phyloP scores from a whole-genome alignment of 2,797 vertebrate species.

The Synanceia verrucosa region DNA sequence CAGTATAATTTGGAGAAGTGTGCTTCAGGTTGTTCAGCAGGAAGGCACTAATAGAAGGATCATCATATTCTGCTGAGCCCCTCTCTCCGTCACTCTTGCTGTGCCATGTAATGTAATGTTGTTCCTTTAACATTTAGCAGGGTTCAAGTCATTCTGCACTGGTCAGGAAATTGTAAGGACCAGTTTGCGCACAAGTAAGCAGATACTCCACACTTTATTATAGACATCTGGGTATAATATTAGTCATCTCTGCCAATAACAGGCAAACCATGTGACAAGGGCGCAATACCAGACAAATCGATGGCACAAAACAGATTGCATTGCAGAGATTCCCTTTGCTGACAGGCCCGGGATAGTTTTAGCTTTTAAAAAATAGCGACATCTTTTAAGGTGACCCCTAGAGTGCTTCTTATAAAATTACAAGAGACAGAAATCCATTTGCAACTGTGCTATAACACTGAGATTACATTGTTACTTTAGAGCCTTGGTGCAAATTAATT shows the following conservation, averaged over 20 bases:
- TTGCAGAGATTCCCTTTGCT: conserved; percentile 83
- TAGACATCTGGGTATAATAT: conserved; percentile 88
- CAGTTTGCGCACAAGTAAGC: conserved; percentile 82
- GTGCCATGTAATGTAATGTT: conserved; percentile 72
- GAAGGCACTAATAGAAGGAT: conserved; percentile 72
- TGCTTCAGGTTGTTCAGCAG: conserved; percentile 46
- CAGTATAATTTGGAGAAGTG: conserved; percentile 55
- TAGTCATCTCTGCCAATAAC: conserved; percentile 87
- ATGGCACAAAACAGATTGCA: conserved; percentile 87
- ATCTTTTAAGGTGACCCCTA: conserved; percentile 88
- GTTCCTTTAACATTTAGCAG: conserved; percentile 82
- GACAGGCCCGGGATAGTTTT: conserved; percentile 83
- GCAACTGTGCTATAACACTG: conserved; percentile 84
- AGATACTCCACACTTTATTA: conserved; percentile 86
- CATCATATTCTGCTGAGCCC: conserved; percentile 80
- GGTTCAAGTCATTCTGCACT: conserved; percentile 81
- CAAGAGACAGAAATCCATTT: conserved; percentile 90
- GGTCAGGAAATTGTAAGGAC: conserved; percentile 80
- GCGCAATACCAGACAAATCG: conserved; percentile 82
- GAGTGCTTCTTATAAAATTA: conserved; percentile 86
- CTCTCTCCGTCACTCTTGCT: conserved; percentile 57
- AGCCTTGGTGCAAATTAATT: conserved; percentile 86
- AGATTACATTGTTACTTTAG: conserved; percentile 89
- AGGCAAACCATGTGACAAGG: conserved; percentile 82
- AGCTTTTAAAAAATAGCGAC: conserved; percentile 87